Evolutionary conservation across 1,140 invertebrate species (phyloP), one percentile per base, ranked within the genome.

Genomic region (Lepidostoma basale): DNA sequence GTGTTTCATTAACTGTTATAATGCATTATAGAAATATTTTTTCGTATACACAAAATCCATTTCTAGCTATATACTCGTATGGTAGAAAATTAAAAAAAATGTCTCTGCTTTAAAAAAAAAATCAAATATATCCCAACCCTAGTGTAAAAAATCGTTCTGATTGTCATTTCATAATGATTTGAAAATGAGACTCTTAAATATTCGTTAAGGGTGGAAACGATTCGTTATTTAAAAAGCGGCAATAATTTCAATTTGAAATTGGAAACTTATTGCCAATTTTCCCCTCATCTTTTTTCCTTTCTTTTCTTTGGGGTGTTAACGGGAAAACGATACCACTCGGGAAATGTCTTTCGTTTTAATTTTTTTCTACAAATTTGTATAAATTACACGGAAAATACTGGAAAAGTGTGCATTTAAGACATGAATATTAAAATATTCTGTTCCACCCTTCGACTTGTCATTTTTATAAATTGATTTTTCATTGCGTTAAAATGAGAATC

Each of bases 341-440:
- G 54, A 56, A 52, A 69, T 56, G 52, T 49, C 49, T 45, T 59
- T 69, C 62, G 20, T n/a, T n/a, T 3, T 69, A 69, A 69, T 65
- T 69, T 52, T 52, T 69, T 69, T 69, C n/a, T 69, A 62, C 52
- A 65, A 69, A 65, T 69, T 49, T 62, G 68, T 65, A 69, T 69
- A 69, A 69, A 69, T 69, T 62, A 69, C 60, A 60, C 42, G 62
- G 68, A 69, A 69, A 69, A 49, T 52, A 45, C 33, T 18, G 60
- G 68, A 52, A 69, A 69, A 69, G 56, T 59, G 68, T 64, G 65
- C 58, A 54, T 60, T 65, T 60, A 60, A 69, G 68, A 30, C 25
- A 56, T 30, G 52, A 30, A 56, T 56, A 56, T 56, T 56, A 30
- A 18, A 30, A 30, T 56, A 56, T 3, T 56, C 25, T 56, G 33